Conservation (phyloP, 1,140 invertebrate genomes). For the Drosophila rhopaloa region DNA sequence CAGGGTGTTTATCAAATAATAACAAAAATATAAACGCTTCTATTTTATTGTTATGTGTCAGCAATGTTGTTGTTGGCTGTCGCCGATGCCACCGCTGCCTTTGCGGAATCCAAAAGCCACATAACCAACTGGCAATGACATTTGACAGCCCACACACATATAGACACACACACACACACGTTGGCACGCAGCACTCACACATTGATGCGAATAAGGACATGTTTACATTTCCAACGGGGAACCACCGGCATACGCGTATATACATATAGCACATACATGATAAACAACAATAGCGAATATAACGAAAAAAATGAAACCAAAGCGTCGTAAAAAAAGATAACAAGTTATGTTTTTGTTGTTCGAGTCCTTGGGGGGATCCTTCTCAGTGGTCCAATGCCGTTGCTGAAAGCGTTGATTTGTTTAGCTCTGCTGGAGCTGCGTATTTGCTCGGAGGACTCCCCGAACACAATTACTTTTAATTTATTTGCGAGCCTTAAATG, state of each 20-base stretch:
- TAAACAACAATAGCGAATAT: conserved; percentile 51
- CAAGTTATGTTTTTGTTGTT: conserved; percentile 66
- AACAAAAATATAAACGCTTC: conserved; percentile 69
- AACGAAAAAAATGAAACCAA: conserved; percentile 34
- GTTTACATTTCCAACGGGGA: conserved; percentile 75
- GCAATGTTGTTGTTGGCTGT: conserved; percentile 58
- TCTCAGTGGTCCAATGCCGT: conserved; percentile 11
- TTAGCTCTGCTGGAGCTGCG: conserved; percentile 42
- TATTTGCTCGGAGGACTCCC: conserved; percentile 34
- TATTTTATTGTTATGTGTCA: conserved; percentile 75
- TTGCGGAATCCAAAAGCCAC: conserved; percentile 68
- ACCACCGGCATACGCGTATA: conserved; percentile 40
- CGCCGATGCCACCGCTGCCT: conserved; percentile 35
- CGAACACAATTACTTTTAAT: conserved; percentile 69
- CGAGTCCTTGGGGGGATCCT: conserved; percentile 40
- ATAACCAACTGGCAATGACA: conserved; percentile 78
- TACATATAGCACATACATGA: conserved; percentile 34
- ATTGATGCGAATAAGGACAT: conserved; percentile 51
- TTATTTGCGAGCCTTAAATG: conserved; percentile 47
- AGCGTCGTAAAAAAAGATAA: conserved; percentile 65
- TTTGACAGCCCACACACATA: conserved; percentile 58
- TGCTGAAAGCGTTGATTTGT: conserved; percentile 64
- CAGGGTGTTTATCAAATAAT: conserved; percentile 60
- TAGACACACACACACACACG: conserved; percentile 11
- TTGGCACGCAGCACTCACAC: conserved; percentile 3